Conservation (phyloP, 2,888 invertebrate species). For the Lasioglossum lativentre region DNA sequence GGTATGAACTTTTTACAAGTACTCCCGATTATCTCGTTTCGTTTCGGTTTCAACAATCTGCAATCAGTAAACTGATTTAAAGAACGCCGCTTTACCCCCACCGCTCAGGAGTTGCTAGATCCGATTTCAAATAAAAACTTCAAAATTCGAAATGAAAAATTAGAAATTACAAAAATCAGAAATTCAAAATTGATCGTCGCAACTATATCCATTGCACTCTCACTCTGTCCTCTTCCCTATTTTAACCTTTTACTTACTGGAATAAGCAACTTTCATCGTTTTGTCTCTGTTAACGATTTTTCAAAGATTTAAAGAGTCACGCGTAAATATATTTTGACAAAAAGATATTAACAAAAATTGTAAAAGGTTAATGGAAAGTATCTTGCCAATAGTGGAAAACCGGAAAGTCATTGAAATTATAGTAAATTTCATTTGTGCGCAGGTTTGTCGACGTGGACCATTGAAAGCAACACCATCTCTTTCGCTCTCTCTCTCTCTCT, state of each 20-base stretch:
- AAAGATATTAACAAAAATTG: background rate
- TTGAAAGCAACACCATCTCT: constrained; percentile 27
- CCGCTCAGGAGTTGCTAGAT: constrained; percentile 31
- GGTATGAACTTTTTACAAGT: constrained; percentile 66
- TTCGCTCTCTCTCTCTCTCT: constrained; percentile 8
- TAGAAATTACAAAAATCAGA: background rate
- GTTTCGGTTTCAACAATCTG: constrained; percentile 67
- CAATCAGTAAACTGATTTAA: constrained; percentile 63
- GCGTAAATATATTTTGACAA: background rate
- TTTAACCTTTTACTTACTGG: background rate
- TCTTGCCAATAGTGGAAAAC: background rate
- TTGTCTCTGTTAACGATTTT: background rate
- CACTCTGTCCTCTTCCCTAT: background rate
- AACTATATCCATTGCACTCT: constrained; percentile 1
- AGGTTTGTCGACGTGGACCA: constrained; percentile 27
- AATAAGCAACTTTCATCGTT: background rate
- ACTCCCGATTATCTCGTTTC: constrained; percentile 69
- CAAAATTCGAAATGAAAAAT: background rate
- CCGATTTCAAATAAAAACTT: constrained; percentile 24
- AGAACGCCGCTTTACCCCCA: constrained; percentile 31
- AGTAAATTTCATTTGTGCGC: constrained; percentile 40
- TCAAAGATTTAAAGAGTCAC: background rate
- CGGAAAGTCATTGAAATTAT: background rate
- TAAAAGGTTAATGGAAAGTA: constrained; percentile 1
- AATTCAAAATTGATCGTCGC: constrained; percentile 7